Percentiles rank a stretch among this genome's conserved stretches.
These are phyloP conservation scores for Syngnathus floridae DNA, from an alignment of 2,113 vertebrate genomes.

Conservation along the genomic window DNA sequence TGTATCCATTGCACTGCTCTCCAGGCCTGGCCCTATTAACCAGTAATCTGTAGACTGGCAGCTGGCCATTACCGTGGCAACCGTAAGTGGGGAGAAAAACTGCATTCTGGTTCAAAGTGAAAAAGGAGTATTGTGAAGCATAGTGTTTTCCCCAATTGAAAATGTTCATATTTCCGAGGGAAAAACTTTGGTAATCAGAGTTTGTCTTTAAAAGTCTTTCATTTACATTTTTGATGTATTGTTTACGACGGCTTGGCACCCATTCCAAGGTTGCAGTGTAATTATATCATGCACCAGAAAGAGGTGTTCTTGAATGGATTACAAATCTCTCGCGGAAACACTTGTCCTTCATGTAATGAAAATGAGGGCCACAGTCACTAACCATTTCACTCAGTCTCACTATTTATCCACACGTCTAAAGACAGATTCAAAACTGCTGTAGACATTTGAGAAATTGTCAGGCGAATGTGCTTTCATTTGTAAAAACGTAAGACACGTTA, in stretches of 20 bases:
- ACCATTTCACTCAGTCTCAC: conserved; percentile 4
- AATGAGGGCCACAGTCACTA: conserved; percentile 13
- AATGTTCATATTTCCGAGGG: conserved; percentile 33
- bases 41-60: conserved; percentile 69
- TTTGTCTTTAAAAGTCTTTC: conserved; percentile 17
- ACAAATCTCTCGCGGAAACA: conserved; percentile 9
- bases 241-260: conserved; percentile 15
- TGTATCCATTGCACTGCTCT: conserved; percentile 68
- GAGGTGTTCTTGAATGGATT: conserved; percentile 18
- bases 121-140: conserved; percentile 64
- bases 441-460: background rate
- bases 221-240: conserved; percentile 13
- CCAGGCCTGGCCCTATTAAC: conserved; percentile 70
- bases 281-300: conserved; percentile 30
- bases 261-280: conserved; percentile 34
- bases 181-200: conserved; percentile 24
- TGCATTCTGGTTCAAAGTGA: conserved; percentile 36
- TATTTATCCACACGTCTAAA: background rate
- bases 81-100: conserved; percentile 62
- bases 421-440: background rate
- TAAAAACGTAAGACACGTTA: background rate
- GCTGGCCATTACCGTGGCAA: conserved; percentile 77
- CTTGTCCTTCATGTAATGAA: conserved; percentile 14
- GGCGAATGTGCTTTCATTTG: background rate
- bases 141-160: conserved; percentile 25